Evolutionary conservation across 2,797 vertebrate genomes (phyloP), one percentile per base, ranked within the genome.

Genomic region (Gobionotothen gibberifrons): DNA sequence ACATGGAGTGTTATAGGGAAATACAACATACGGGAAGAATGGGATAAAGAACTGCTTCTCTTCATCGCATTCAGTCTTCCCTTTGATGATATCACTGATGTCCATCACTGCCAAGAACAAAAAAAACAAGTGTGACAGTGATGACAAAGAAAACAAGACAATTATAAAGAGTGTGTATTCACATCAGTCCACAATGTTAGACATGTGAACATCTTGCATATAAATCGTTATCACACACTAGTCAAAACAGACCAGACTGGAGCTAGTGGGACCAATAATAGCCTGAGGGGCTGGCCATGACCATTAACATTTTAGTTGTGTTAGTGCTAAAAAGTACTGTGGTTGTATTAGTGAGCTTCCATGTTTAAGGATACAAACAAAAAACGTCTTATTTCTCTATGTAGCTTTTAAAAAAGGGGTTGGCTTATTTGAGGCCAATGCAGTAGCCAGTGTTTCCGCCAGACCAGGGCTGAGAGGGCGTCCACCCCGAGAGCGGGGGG

Each of bases 21-120:
- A 57, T 26, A 21, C 40, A 29, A 87, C 87, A 64, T 95, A 99
- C 98, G 97, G 98, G 29, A 96, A 96, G 80, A 99, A 99, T 6
- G 98, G 98, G 82, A 99, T 99, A 91, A 99, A 99, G 85, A 95
- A 94, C 83, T 99, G 97, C 86, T 99, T 99, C 69, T 99, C 98
- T 85, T 99, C 98, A 21, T 99, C 97, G 9, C 96, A 95, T 86
- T 99, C 97, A 5, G 91, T 78, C 94, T 99, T 99, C 78, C 98
- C 97, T 93, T 99, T 99, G 92, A 99, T 96, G 79, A 98, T 93
- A 82, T 99, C 97, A 61, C 96, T 98, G 88, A 99, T 99, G 91
- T 99, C 98, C 98, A 99, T 99, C 85, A 98, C 98, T 99, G 87
- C 68, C 69, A 78, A 81, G 69, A 68, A 22, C 66, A 21, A 75